phyloP scores from a whole-genome alignment of 2,888 invertebrate species.

The Eucriotettix oculatus region DNA sequence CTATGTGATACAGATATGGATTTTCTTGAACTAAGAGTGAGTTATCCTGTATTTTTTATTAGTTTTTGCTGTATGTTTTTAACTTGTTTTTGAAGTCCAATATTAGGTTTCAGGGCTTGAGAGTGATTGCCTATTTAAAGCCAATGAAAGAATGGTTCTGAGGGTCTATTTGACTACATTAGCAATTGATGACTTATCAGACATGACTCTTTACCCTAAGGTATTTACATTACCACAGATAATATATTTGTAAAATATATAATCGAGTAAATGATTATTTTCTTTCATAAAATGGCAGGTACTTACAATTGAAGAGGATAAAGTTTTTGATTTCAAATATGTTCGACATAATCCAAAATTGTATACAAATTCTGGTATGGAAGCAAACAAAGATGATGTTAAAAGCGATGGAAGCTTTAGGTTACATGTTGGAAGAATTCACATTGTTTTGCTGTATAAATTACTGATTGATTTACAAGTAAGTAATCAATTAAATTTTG shows the following conservation, averaged over 20 bases:
- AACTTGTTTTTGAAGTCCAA: conserved; percentile 6
- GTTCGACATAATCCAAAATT: conserved; percentile 46
- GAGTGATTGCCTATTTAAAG: conserved; percentile 59
- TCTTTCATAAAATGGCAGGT: conserved; percentile 29
- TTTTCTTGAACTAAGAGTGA: conserved; percentile 40
- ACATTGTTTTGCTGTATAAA: conserved; percentile 49
- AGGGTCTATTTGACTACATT: conserved; percentile 49
- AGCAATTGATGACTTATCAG: conserved; percentile 52
- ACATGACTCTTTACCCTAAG: conserved; percentile 58
- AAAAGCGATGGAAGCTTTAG: conserved; percentile 54
- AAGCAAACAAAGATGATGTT: conserved; percentile 29
- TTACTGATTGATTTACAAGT: conserved; percentile 48
- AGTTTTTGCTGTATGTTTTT: not conserved
- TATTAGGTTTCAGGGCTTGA: conserved; percentile 37
- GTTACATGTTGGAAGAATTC: conserved; percentile 51
- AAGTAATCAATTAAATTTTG: conserved; percentile 6
- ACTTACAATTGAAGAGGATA: conserved; percentile 61
- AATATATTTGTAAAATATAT: not conserved
- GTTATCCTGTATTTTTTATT: not conserved
- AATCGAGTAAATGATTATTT: not conserved
- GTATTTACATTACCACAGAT: conserved; percentile 22
- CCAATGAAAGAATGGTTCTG: conserved; percentile 59
- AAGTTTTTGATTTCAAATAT: conserved; percentile 61
- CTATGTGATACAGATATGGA: conserved; percentile 56
- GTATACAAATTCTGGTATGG: conserved; percentile 32